A percentile compares a stretch with the other conserved stretches of the same genome.
Conservation (phyloP, 2,888 invertebrate species). For the Ferdinandea cuprea region DNA sequence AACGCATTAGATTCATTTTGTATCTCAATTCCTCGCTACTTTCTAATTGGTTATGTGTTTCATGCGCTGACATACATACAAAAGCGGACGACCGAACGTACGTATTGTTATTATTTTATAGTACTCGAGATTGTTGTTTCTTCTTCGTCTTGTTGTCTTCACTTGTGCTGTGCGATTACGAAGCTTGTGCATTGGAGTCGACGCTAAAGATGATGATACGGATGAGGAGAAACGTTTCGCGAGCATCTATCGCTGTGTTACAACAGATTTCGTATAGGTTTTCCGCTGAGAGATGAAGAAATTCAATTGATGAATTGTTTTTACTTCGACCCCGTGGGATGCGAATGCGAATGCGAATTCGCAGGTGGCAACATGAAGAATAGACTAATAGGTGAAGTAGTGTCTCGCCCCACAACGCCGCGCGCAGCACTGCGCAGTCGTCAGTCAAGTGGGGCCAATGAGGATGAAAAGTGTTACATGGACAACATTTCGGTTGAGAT, state of each 20-base stretch:
- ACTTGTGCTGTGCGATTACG: constrained; percentile 43
- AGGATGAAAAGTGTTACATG: constrained; percentile 72
- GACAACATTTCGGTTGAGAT: constrained; percentile 69
- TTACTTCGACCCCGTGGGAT: constrained; percentile 64
- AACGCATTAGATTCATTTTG: constrained; percentile 71
- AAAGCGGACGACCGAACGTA: constrained; percentile 31
- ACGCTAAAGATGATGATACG: constrained; percentile 22
- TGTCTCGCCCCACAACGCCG: not conserved
- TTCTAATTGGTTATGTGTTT: constrained; percentile 75
- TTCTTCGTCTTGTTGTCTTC: constrained; percentile 44
- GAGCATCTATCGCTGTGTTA: constrained; percentile 19
- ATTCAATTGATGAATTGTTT: constrained; percentile 74
- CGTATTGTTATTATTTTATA: constrained; percentile 71
- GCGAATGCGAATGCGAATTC: constrained; percentile 59
- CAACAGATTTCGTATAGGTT: not conserved
- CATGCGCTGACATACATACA: constrained; percentile 71
- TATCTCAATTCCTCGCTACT: constrained; percentile 70
- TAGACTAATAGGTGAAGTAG: constrained; percentile 54
- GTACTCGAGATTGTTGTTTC: constrained; percentile 46
- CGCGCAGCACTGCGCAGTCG: too few relatives aligned
- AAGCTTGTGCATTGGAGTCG: constrained; percentile 45
- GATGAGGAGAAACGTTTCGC: constrained; percentile 59
- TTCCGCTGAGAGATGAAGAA: constrained; percentile 65
- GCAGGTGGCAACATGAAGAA: constrained; percentile 63
- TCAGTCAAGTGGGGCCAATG: constrained; percentile 33